Percentiles rank a stretch among this genome's conserved stretches.
Conservation (phyloP, 2,797 vertebrate species). For the Gymnoscopelus braueri region DNA sequence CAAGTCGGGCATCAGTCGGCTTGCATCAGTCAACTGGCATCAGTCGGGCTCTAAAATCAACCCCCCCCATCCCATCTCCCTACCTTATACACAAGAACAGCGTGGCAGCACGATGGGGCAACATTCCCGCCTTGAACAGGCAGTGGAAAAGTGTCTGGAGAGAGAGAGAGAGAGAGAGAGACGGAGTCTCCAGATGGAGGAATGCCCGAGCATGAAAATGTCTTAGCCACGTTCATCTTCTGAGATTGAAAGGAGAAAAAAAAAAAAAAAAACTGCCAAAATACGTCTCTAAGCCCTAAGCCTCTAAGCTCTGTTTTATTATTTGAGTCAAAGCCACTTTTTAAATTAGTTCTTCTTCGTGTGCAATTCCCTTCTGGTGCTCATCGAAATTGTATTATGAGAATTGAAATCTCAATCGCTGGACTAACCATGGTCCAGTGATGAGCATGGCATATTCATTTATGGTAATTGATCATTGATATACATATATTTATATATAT, state of each 20-base stretch:
- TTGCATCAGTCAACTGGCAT: too few relatives aligned
- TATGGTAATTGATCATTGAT: too few relatives aligned
- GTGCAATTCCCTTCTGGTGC: constrained; percentile 12
- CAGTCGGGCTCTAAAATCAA: too few relatives aligned
- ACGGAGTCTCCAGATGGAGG: constrained; percentile 72
- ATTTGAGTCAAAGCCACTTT: constrained; percentile 58
- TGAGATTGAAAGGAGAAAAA: constrained; percentile 58
- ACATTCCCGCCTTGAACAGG: too few relatives aligned
- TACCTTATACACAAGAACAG: too few relatives aligned
- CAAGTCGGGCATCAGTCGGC: too few relatives aligned
- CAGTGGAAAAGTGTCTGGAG: too few relatives aligned
- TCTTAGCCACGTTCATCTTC: constrained; percentile 73
- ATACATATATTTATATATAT: too few relatives aligned
- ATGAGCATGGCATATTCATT: too few relatives aligned
- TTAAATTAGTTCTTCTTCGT: constrained; percentile 28
- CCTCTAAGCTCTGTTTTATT: constrained; percentile 66
- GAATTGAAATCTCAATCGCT: constrained; percentile 39
- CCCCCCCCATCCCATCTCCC: too few relatives aligned
- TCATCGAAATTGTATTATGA: constrained; percentile 18
- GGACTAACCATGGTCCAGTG: constrained; percentile 17
- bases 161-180: constrained; percentile 31
- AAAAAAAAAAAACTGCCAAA: constrained; percentile 69
- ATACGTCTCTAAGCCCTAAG: constrained; percentile 55
- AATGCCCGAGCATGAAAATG: constrained; percentile 60
- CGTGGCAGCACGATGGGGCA: too few relatives aligned